phyloP scores from a whole-genome alignment of 2,113 vertebrate species.

The Clarias gariepinus region DNA sequence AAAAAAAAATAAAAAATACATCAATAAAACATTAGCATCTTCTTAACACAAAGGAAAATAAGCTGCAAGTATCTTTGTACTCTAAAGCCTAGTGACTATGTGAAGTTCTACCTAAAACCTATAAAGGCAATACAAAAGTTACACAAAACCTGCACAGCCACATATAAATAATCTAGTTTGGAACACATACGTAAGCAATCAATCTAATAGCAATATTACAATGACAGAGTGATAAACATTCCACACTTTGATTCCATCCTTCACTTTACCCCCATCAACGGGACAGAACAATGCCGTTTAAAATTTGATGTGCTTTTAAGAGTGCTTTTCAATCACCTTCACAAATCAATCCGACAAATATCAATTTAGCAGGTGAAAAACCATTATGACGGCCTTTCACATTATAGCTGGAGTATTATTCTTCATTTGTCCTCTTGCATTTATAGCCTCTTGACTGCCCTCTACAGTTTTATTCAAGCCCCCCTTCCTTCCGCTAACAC shows the following conservation, averaged over 20 bases:
- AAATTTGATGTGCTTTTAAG: slow-evolving; percentile 20
- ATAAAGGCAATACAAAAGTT: background rate
- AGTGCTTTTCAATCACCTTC: slow-evolving; percentile 24
- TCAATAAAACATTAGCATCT: slow-evolving; percentile 10
- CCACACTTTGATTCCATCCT: slow-evolving; percentile 4
- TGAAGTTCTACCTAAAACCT: background rate
- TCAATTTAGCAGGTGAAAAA: slow-evolving; percentile 20
- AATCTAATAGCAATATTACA: slow-evolving; percentile 7
- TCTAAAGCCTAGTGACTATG: background rate
- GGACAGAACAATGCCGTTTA: background rate
- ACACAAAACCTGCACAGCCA: background rate
- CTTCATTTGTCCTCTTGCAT: slow-evolving; percentile 44
- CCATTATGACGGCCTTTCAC: slow-evolving; percentile 24
- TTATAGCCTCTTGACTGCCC: slow-evolving; percentile 53
- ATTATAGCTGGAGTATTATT: slow-evolving; percentile 26
- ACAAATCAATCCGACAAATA: slow-evolving; percentile 35
- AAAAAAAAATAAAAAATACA: background rate
- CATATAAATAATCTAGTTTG: background rate
- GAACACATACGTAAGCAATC: background rate
- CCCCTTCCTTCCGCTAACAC: background rate
- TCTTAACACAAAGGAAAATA: background rate
- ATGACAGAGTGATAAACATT: slow-evolving; percentile 9
- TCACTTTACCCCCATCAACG: slow-evolving; percentile 17
- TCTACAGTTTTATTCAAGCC: slow-evolving; percentile 33
- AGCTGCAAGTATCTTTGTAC: background rate